Percentiles rank a stretch among this genome's conserved stretches.
These are phyloP conservation scores for Thrips palmi DNA, from an alignment of 1,140 invertebrate species.

Conservation along the genomic window DNA sequence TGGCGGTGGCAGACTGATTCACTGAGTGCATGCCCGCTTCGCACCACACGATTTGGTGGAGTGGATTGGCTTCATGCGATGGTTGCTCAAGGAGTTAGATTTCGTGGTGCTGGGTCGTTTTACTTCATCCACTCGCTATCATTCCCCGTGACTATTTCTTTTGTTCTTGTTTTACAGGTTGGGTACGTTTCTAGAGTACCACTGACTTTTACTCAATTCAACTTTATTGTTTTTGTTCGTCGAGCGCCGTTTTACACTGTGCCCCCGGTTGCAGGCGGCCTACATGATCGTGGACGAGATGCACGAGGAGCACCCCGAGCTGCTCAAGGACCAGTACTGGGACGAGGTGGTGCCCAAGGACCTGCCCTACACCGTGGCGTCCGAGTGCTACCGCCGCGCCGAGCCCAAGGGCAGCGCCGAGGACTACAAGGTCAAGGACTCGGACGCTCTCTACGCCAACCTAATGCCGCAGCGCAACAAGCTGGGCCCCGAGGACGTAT, in stretches of 20 bases:
- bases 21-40: too few species aligned
- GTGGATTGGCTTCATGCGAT: too few species aligned
- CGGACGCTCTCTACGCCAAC: conserved; percentile 65
- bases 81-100: too few species aligned
- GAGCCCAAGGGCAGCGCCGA: conserved; percentile 72
- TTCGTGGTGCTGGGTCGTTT: too few species aligned
- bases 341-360: conserved; percentile 77
- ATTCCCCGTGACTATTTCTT: conserved; percentile 8
- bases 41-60: too few species aligned
- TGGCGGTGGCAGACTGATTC: too few species aligned
- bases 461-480: conserved; percentile 33
- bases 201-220: not conserved
- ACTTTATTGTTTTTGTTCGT: not conserved
- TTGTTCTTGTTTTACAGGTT: not conserved
- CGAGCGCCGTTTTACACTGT: not conserved
- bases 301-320: conserved; percentile 74
- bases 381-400: conserved; percentile 57
- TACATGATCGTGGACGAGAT: conserved; percentile 85
- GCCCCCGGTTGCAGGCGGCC: conserved; percentile 41
- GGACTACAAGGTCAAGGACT: conserved; percentile 63
- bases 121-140: too few species aligned
- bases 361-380: conserved; percentile 67
- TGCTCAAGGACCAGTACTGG: conserved; percentile 79
- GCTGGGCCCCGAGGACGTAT: conserved; percentile 53
- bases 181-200: too few species aligned